Conservation (phyloP, 2,113 vertebrate species). For the Actenoides lindsayi region DNA sequence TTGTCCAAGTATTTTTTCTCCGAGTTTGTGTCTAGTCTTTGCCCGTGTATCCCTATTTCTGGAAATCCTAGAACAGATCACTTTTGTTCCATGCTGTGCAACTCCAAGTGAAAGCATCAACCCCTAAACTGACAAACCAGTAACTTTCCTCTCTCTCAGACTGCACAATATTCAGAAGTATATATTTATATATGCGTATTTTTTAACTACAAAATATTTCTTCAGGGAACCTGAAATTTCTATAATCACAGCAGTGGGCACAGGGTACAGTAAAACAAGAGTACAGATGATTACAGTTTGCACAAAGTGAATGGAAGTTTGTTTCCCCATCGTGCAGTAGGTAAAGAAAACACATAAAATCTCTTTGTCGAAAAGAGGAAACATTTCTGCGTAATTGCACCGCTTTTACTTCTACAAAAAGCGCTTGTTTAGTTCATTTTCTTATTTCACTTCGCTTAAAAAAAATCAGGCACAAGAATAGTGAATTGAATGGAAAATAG, state of each 20-base stretch:
- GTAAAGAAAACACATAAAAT: constrained; percentile 1
- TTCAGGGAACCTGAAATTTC: neutral
- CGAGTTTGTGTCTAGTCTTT: neutral
- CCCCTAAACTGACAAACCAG: neutral
- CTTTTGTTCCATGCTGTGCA: neutral
- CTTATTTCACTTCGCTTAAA: neutral
- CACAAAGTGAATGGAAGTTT: constrained; percentile 3
- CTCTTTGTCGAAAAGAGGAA: neutral
- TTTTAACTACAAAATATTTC: neutral
- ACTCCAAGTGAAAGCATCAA: neutral
- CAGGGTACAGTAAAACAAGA: neutral
- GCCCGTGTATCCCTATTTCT: neutral
- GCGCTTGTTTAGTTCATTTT: neutral
- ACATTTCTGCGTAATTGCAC: neutral
- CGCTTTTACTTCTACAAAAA: neutral
- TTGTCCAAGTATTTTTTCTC: neutral
- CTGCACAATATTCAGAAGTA: neutral
- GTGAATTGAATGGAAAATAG: neutral
- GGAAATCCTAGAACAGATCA: neutral
- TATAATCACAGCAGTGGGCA: neutral
- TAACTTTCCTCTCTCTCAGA: neutral
- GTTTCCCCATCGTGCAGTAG: neutral
- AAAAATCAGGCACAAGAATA: neutral
- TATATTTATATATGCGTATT: neutral
- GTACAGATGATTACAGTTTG: neutral